phyloP scores from a whole-genome alignment of 1,140 invertebrate genomes.

The Aphelenchoides avenae region DNA sequence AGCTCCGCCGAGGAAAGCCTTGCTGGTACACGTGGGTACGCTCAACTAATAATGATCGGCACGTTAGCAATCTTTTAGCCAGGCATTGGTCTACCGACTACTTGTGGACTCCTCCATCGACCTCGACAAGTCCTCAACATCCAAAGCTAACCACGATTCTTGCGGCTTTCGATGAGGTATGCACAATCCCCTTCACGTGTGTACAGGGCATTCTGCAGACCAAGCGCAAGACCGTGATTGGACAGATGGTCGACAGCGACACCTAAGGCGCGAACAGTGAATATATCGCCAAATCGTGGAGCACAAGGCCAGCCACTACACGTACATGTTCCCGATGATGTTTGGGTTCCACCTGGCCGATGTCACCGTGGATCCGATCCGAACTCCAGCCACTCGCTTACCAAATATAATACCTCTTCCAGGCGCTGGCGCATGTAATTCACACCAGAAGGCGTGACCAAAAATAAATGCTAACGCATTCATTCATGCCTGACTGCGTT shows the following conservation, averaged over 20 bases:
- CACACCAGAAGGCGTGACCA: background rate
- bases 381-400: conserved; percentile 72
- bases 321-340: conserved; percentile 83
- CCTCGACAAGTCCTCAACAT: conserved; percentile 71
- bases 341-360: conserved; percentile 69
- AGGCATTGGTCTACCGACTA: conserved; percentile 80
- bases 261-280: no score
- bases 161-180: conserved; percentile 79
- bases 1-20: conserved; percentile 73
- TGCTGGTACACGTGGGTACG: conserved; percentile 77
- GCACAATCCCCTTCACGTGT: no score
- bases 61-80: conserved; percentile 18
- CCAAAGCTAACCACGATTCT: conserved; percentile 75
- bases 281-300: conserved; percentile 87
- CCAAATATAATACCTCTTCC: conserved; percentile 93
- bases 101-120: conserved; percentile 75
- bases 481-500: no score
- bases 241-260: conserved; percentile 64
- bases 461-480: conserved; percentile 9
- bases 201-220: no score
- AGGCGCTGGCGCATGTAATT: conserved; percentile 77
- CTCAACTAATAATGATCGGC: background rate
- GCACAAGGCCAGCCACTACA: conserved; percentile 91
- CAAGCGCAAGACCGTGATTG: conserved; percentile 62
- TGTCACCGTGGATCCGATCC: conserved; percentile 69